Evolutionary conservation across 37 sponge, comb jelly and placozoan genomes (phyloP).

Genomic region (Bolinopsis microptera): DNA sequence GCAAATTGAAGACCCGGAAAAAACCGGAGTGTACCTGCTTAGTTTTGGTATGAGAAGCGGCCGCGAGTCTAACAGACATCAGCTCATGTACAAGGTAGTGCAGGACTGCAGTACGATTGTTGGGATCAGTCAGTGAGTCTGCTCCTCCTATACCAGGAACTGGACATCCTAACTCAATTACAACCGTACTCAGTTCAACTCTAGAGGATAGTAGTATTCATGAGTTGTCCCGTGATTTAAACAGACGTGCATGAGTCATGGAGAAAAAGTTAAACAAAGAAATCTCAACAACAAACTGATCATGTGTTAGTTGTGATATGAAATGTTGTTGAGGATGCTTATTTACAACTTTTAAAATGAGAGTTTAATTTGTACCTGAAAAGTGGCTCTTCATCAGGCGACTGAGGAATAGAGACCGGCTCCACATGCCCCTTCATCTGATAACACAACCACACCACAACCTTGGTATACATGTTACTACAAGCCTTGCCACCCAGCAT

Average conservation of each 20-base stretch:
- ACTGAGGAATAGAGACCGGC: neutral
- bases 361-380: too few species aligned
- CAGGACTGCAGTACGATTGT: constrained; percentile 17
- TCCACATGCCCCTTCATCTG: constrained; percentile 31
- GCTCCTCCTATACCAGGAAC: constrained; percentile 42
- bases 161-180: constrained; percentile 17
- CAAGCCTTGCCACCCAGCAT: constrained; percentile 4
- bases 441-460: constrained; percentile 31
- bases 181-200: constrained; percentile 12
- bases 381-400: constrained; percentile 17
- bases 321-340: too few species aligned
- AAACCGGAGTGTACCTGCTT: neutral
- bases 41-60: neutral
- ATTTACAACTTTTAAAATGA: too few species aligned
- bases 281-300: too few species aligned
- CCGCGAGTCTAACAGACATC: constrained; percentile 9
- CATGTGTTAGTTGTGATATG: too few species aligned
- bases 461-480: neutral
- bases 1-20: too few species aligned
- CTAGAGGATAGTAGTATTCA: neutral
- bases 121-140: constrained; percentile 8
- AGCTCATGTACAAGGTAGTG: constrained; percentile 45
- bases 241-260: too few species aligned
- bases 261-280: too few species aligned
- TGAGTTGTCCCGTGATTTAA: too few species aligned